Evolutionary conservation across 2,888 invertebrate genomes (phyloP).

Genomic region (Tuberolachnus salignus): DNA sequence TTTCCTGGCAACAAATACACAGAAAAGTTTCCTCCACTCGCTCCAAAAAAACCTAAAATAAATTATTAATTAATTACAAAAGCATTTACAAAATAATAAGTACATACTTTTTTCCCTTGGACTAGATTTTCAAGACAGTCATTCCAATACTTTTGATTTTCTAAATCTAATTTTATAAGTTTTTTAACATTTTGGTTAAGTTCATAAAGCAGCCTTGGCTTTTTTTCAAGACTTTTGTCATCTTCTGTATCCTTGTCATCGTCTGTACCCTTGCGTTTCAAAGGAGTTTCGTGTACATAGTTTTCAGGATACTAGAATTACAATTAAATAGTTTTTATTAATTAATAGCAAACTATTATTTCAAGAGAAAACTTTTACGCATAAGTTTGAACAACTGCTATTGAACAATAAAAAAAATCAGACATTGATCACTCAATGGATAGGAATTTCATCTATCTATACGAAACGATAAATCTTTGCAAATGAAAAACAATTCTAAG

Average conservation of each 20-base stretch:
- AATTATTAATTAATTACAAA: no score
- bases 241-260: constrained; percentile 61
- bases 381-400: no score
- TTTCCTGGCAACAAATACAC: constrained; percentile 81
- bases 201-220: constrained; percentile 62
- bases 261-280: constrained; percentile 58
- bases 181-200: constrained; percentile 63
- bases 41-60: constrained; percentile 67
- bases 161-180: constrained; percentile 67
- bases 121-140: constrained; percentile 66
- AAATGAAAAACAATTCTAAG: no score
- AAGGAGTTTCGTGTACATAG: constrained; percentile 64
- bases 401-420: no score
- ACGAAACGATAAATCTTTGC: no score
- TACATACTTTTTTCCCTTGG: constrained; percentile 65
- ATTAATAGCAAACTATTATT: no score
- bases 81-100: background rate
- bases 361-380: no score
- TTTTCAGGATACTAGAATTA: constrained; percentile 71
- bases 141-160: constrained; percentile 73
- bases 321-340: constrained; percentile 60
- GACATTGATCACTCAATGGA: no score
- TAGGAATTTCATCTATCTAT: no score
- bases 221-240: constrained; percentile 62
- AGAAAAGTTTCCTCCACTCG: constrained; percentile 72